Percentiles rank a stretch among this genome's conserved stretches.
Evolutionary conservation across 2,113 vertebrate species (phyloP).

Genomic region (Cochlearius cochlearius): DNA sequence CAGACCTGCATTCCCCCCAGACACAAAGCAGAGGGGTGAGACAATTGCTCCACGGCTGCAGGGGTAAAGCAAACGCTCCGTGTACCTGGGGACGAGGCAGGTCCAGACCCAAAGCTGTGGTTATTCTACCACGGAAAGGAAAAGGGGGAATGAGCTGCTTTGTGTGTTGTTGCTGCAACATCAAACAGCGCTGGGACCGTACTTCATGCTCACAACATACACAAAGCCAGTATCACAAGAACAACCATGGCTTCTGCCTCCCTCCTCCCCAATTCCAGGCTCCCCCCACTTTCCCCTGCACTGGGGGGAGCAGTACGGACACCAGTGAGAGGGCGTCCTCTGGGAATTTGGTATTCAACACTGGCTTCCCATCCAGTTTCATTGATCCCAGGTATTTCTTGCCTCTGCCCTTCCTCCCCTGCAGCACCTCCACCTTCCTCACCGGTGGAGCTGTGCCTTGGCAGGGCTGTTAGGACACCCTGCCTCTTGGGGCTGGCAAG

Average conservation of each 20-base stretch:
- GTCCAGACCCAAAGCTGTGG: background rate
- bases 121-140: background rate
- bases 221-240: background rate
- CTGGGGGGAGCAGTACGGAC: fast-evolving
- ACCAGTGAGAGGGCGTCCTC: background rate
- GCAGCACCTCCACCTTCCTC: background rate
- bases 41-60: fast-evolving
- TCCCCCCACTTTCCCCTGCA: background rate
- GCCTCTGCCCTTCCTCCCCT: background rate
- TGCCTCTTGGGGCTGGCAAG: background rate
- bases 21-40: background rate
- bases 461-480: background rate
- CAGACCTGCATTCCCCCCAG: background rate
- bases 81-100: background rate
- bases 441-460: background rate
- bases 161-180: background rate
- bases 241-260: background rate
- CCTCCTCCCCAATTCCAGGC: background rate
- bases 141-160: background rate
- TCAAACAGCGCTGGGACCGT: background rate
- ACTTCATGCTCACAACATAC: background rate
- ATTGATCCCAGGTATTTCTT: background rate
- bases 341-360: background rate
- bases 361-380: background rate
- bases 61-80: fast-evolving